Evolutionary conservation across 2,888 invertebrate genomes (phyloP).

Genomic region (Oxyscelio sp.): DNA sequence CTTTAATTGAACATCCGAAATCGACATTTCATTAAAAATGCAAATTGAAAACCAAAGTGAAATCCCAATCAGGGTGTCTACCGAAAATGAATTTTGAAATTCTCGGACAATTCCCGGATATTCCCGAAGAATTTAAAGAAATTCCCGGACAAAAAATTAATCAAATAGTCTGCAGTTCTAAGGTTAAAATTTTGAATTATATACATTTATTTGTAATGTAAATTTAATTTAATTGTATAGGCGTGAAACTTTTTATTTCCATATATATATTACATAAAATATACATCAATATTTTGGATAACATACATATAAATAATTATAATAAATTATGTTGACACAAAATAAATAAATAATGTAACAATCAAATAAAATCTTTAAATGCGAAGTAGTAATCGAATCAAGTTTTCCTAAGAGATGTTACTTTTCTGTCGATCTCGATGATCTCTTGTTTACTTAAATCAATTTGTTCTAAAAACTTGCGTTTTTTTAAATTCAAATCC

Average conservation of each 20-base stretch:
- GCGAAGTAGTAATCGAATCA: not conserved
- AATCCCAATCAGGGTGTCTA: conserved; percentile 55
- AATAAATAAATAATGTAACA: conserved; percentile 3
- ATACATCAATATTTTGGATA: not conserved
- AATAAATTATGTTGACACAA: conserved; percentile 12
- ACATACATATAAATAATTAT: conserved; percentile 2
- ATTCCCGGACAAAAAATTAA: conserved; percentile 1
- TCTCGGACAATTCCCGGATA: conserved; percentile 13
- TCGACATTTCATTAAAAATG: too few relatives aligned
- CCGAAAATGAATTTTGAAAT: not conserved
- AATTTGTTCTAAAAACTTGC: conserved; percentile 11
- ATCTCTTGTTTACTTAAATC: conserved; percentile 6
- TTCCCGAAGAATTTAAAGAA: not conserved
- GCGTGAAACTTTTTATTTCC: not conserved
- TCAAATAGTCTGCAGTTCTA: not conserved
- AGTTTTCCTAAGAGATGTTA: not conserved
- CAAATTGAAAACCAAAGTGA: too few relatives aligned
- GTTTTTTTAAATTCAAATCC: conserved; percentile 8
- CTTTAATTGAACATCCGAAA: too few relatives aligned
- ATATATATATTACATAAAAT: not conserved
- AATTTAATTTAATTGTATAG: not conserved
- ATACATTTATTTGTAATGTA: not conserved
- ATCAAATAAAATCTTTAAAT: conserved; percentile 3
- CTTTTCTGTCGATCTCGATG: conserved; percentile 1
- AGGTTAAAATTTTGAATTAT: not conserved